Conservation (phyloP, 1,140 invertebrate species). For the Zaprionus kolodkinae region DNA sequence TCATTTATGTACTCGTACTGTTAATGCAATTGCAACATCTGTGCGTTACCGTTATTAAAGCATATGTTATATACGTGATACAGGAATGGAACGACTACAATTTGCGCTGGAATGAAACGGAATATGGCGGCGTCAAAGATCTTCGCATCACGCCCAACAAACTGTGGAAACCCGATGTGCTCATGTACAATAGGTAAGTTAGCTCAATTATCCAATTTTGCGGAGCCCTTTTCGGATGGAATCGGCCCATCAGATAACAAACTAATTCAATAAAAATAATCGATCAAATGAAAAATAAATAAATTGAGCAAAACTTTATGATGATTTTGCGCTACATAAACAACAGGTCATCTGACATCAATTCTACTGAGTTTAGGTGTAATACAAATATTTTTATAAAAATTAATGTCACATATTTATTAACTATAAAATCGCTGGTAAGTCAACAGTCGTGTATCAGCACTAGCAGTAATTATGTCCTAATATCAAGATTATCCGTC, state of each 20-base stretch:
- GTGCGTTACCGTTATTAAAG: conserved; percentile 28
- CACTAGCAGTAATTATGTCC: not conserved
- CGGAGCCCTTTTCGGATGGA: not conserved
- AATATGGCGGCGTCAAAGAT: conserved; percentile 97
- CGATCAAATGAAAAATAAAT: conserved; percentile 30
- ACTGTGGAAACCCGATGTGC: conserved; percentile 98
- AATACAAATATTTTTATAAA: not conserved
- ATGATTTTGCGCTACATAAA: conserved; percentile 51
- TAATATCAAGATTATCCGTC: conserved; percentile 1
- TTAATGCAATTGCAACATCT: conserved; percentile 22
- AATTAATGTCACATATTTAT: conserved; percentile 7
- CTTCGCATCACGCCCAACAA: conserved; percentile 97
- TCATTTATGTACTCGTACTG: conserved; percentile 21
- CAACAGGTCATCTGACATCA: conserved; percentile 16
- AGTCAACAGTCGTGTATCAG: conserved; percentile 18
- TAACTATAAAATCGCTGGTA: conserved; percentile 47
- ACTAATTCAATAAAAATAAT: conserved; percentile 21
- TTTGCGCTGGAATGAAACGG: conserved; percentile 96
- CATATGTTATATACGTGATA: conserved; percentile 24
- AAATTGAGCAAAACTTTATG: conserved; percentile 6
- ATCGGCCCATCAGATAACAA: conserved; percentile 2
- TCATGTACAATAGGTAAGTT: conserved; percentile 99
- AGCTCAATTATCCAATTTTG: conserved; percentile 24
- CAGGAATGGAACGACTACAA: conserved; percentile 99
- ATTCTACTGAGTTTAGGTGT: conserved; percentile 21